Evolutionary conservation across 2,797 vertebrate species (phyloP), one percentile per base, ranked within the genome.

Genomic region (Avahi laniger): DNA sequence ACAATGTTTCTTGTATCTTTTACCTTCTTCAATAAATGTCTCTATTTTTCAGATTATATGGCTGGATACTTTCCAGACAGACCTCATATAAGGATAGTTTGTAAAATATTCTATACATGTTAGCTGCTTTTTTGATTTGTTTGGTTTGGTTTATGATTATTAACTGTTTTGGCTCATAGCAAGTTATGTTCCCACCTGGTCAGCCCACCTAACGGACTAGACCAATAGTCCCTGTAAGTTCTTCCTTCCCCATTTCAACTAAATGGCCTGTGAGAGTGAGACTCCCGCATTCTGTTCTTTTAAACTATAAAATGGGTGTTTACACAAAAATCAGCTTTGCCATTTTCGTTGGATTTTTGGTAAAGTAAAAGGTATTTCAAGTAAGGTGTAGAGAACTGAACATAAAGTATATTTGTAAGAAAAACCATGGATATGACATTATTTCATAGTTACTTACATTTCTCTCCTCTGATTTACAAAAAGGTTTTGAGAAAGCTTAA

Each of bases 391-490:
- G 13, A 70, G 63, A 94, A 90, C 15, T 67, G 28, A 28, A 10
- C 0, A 35, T 52, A 79, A 14, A 14, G 1, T 65, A 4, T 73
- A 46, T 95, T 87, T 91, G 57, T 89, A 91, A 92, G 67, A 95
- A 89, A 79, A 93, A 50, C 5, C 75, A 67, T 17, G 38, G 22
- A 26, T 0, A 0, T 43, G 10, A 52, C 22, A 79, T 30, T 84
- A 94, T 83, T 94, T 95, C 90, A 65, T 80, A 70, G 65, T 91
- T 89, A 94, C 75, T 90, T 94, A 67, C 1, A 65, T 84, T 95
- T 88, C n/a, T 83, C 63, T 87, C 41, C 54, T 87, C 41, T 57
- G 65, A 70, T 14, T 86, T 97, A 41, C 6, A 91, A 48, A 94
- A 46, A 22, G 1, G 0, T 69, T 91, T 96, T 92, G 35, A 92